phyloP scores from a whole-genome alignment of 2,888 invertebrate genomes.

The Pristionchus entomophagus region DNA sequence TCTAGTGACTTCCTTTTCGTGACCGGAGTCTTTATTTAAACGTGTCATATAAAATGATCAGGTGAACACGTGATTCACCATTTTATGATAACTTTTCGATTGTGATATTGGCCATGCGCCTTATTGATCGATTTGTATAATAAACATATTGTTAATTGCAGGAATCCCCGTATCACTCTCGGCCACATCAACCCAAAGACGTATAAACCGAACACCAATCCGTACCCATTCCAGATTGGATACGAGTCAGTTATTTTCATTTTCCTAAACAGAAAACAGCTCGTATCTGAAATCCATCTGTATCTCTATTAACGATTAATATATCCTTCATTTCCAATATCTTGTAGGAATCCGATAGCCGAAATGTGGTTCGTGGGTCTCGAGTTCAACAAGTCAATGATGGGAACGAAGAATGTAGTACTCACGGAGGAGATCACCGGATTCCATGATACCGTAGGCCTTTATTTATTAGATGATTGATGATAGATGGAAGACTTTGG shows the following conservation, averaged over 20 bases:
- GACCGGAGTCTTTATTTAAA: too few species aligned
- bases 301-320: background rate
- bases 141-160: too few species aligned
- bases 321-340: background rate
- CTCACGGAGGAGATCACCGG: conserved; percentile 88
- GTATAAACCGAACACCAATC: conserved; percentile 80
- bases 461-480: too few species aligned
- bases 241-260: conserved; percentile 55
- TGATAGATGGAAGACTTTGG: background rate
- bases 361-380: conserved; percentile 99
- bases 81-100: too few species aligned
- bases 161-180: conserved; percentile 90
- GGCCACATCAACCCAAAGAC: conserved; percentile 96
- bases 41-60: too few species aligned
- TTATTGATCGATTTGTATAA: too few species aligned
- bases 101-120: too few species aligned
- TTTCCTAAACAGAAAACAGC: too few species aligned
- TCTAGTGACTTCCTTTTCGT: background rate
- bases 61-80: too few species aligned
- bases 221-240: conserved; percentile 53
- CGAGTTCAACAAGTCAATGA: conserved; percentile 89
- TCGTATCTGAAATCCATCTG: too few species aligned
- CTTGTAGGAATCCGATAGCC: conserved; percentile 80
- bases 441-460: conserved; percentile 37
- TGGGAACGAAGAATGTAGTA: conserved; percentile 85